Conservation (phyloP, 2,113 vertebrate species). For the Engystomops pustulosus region DNA sequence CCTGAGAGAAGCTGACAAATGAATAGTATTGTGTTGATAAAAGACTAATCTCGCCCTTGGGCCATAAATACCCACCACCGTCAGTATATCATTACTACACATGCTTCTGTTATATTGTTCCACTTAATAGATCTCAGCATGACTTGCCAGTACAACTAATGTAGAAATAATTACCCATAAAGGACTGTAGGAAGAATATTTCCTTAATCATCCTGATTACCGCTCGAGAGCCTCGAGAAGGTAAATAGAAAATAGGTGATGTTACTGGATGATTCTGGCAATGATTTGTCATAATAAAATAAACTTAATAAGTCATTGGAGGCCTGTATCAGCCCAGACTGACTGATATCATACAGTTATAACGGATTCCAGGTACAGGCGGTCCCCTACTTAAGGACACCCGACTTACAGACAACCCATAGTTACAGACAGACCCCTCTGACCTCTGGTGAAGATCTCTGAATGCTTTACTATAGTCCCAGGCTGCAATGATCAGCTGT, state of each 20-base stretch:
- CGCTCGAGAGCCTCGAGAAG: not conserved
- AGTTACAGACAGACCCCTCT: too few species aligned
- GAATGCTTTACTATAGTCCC: too few species aligned
- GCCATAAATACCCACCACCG: conserved; percentile 3
- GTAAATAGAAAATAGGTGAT: not conserved
- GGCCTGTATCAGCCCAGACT: not conserved
- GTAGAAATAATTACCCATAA: conserved; percentile 38
- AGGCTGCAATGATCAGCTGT: too few species aligned
- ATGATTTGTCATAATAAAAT: not conserved
- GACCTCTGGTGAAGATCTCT: too few species aligned
- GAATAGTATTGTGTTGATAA: conserved; percentile 32
- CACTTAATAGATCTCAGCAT: conserved; percentile 31
- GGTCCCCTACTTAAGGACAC: too few species aligned
- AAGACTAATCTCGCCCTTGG: conserved; percentile 29
- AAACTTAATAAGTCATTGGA: not conserved
- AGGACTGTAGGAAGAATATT: conserved; percentile 2
- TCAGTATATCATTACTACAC: conserved; percentile 25
- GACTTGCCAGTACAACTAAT: conserved; percentile 24
- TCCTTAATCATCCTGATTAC: conserved; percentile 13
- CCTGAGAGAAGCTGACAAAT: conserved; percentile 13
- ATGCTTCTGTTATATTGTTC: conserved; percentile 17
- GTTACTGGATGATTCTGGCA: not conserved
- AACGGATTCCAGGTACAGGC: too few species aligned
- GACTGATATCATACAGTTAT: not conserved
- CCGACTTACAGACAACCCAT: too few species aligned